A percentile compares a stretch with the other conserved stretches of the same genome.
Evolutionary conservation across 2,888 invertebrate species (phyloP).

Genomic region (Sarcophaga carnaria): DNA sequence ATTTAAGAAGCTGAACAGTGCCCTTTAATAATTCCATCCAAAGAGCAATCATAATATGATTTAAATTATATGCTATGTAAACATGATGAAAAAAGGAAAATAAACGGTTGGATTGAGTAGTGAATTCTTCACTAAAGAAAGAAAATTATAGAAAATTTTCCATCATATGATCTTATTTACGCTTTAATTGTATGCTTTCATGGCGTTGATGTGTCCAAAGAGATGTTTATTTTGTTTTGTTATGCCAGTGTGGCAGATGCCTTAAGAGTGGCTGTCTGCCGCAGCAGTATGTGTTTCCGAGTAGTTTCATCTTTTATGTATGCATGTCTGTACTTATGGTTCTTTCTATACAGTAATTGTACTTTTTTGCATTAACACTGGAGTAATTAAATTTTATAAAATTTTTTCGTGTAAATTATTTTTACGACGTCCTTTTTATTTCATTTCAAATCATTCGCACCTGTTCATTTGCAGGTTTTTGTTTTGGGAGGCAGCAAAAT

Average conservation of each 20-base stretch:
- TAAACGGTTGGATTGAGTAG: no score
- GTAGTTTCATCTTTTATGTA: neutral
- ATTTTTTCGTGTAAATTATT: slow-evolving; percentile 66
- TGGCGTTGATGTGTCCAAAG: no score
- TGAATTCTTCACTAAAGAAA: no score
- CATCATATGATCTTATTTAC: no score
- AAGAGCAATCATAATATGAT: no score
- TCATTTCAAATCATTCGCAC: slow-evolving; percentile 4
- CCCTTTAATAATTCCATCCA: no score
- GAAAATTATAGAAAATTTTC: no score
- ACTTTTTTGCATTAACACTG: slow-evolving; percentile 62
- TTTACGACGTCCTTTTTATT: slow-evolving; percentile 34
- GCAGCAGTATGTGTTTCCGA: neutral
- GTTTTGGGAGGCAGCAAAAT: neutral
- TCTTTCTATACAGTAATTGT: slow-evolving; percentile 61
- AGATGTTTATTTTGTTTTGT: no score
- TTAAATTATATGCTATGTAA: no score
- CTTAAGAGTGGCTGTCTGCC: neutral
- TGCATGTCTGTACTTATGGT: slow-evolving; percentile 21
- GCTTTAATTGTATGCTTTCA: no score
- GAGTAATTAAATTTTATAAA: slow-evolving; percentile 70
- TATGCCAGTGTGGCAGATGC: slow-evolving; percentile 1
- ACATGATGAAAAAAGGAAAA: no score
- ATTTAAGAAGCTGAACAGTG: no score
- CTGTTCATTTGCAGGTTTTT: slow-evolving; percentile 7